Evolutionary conservation across 2,113 vertebrate species (phyloP), one percentile per base, ranked within the genome.

Genomic region (Delphinapterus leucas): DNA sequence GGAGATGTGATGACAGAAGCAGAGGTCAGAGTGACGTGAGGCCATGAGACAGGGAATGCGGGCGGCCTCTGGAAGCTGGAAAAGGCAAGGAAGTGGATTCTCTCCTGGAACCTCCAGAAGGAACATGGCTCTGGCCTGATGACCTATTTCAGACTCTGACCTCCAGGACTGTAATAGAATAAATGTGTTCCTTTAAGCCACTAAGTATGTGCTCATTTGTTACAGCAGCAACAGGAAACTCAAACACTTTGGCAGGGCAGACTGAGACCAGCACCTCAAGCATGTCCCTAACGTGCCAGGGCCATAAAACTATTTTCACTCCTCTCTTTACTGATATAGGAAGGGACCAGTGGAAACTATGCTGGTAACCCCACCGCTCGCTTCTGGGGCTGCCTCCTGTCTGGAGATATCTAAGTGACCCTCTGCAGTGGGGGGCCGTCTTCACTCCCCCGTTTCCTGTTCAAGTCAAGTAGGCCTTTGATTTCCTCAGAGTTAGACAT

Each of bases 341-440:
- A 77, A 73, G 13, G n/a, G 28, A 28, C 36, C 12, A 23, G 9
- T 8, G 4, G 36, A 47, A 67, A 95, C 70, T 25, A 6, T 8
- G 36, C 60, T 47, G 49, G 80, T 44, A 5, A 20, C 49, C 15
- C 49, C 15, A 10, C 0, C 0, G 5, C 33, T 14, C 14, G 0
- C 31, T n/a, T 2, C 31, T 25, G 23, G 36, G 70, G 23, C 58
- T 65, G 28, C 33, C 63, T 71, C 38, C 26, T 25, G 38, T 10
- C 55, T 21, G 63, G 28, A 70, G 73, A 49, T 17, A 36, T 10
- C 55, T 63, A 21, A 33, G 25, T 33, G 84, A 38, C 33, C 17
- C 61, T 33, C 36, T 60, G 53, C 31, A 20, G 38, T 28, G 49
- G 25, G 74, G 23, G 25, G 12, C 33, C 12, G 0, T 41, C 60